Conservation (phyloP, 2,113 vertebrate genomes). For the Pterocles orientalis region DNA sequence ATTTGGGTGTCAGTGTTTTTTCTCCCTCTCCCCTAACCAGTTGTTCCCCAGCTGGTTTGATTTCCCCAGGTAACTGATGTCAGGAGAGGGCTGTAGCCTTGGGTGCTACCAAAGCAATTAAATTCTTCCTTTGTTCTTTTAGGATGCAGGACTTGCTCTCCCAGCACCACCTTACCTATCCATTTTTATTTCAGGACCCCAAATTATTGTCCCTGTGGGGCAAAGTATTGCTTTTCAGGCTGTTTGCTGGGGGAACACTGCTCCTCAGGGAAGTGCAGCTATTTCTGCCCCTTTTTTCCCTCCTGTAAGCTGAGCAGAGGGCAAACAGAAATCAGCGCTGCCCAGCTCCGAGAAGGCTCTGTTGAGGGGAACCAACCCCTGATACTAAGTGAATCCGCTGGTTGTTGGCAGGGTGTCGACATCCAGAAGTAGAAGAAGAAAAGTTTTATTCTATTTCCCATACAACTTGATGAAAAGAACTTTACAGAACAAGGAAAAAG, state of each 20-base stretch:
- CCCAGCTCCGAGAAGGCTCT: neutral
- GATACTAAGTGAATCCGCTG: neutral
- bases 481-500: neutral
- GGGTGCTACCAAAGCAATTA: neutral
- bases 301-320: neutral
- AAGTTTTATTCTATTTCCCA: neutral
- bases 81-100: neutral
- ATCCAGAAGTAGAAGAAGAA: neutral
- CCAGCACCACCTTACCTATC: neutral
- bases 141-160: neutral
- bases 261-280: neutral
- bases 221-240: neutral
- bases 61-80: neutral
- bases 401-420: neutral
- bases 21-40: neutral
- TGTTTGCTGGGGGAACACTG: neutral
- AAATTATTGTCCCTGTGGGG: neutral
- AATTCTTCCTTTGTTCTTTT: neutral
- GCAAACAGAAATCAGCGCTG: neutral
- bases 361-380: rapidly evolving
- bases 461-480: neutral
- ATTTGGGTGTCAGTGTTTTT: neutral
- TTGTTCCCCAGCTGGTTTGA: neutral
- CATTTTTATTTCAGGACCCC: neutral
- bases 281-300: neutral